Percentiles rank a stretch among this genome's conserved stretches.
Evolutionary conservation across 1,140 invertebrate species (phyloP).

Genomic region (Drosophila obscura): DNA sequence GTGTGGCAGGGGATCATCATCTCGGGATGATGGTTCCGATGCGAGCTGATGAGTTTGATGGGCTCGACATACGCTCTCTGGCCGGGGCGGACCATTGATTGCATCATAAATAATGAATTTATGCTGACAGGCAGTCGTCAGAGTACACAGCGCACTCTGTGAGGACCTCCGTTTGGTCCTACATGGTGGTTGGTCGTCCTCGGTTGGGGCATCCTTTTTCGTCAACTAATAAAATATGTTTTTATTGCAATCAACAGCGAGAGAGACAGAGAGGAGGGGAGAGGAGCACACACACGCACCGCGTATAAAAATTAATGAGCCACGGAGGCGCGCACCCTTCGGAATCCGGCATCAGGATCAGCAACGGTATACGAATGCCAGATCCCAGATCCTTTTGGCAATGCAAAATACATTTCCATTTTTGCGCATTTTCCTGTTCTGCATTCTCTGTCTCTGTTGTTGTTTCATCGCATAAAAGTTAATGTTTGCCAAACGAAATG

Average conservation of each 20-base stretch:
- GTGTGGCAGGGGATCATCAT: constrained; percentile 19
- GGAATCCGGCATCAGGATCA: constrained; percentile 39
- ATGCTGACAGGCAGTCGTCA: constrained; percentile 82
- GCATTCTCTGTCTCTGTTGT: constrained; percentile 20
- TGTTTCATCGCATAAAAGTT: constrained; percentile 36
- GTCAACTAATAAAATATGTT: constrained; percentile 82
- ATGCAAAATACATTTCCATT: constrained; percentile 41
- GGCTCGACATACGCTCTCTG: constrained; percentile 80
- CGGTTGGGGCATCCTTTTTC: constrained; percentile 53
- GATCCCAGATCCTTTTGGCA: constrained; percentile 30
- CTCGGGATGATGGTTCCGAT: constrained; percentile 70
- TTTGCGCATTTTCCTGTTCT: constrained; percentile 48
- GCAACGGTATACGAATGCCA: constrained; percentile 2
- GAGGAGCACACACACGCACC: constrained; percentile 56
- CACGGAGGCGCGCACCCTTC: constrained; percentile 77
- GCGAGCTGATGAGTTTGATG: constrained; percentile 74
- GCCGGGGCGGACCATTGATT: constrained; percentile 75
- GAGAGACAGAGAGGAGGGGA: constrained; percentile 5
- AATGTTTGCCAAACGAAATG: constrained; percentile 69
- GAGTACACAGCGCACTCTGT: constrained; percentile 17
- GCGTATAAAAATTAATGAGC: constrained; percentile 83
- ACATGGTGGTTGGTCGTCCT: constrained; percentile 6
- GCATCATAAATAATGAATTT: constrained; percentile 83
- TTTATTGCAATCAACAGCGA: constrained; percentile 66
- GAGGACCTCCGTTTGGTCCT: constrained; percentile 35